Evolutionary conservation across 2,113 vertebrate species (phyloP).

Genomic region (Leiothrix lutea): DNA sequence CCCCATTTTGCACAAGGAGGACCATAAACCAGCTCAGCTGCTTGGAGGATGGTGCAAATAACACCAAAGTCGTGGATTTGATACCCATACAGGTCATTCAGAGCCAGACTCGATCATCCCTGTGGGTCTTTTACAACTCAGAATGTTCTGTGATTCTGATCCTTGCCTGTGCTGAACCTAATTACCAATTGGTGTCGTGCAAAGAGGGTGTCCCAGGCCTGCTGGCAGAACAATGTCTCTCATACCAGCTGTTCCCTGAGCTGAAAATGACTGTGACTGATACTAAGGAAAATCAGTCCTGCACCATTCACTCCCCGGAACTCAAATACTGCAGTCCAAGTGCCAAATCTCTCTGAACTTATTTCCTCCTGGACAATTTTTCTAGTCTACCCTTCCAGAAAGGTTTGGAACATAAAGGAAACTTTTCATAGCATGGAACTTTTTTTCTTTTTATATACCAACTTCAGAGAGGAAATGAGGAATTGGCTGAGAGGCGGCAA

Average conservation of each 20-base stretch:
- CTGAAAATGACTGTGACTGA: background rate
- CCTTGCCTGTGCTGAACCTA: background rate
- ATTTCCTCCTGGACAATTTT: background rate
- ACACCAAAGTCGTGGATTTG: background rate
- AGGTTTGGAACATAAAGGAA: background rate
- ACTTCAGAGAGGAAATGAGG: background rate
- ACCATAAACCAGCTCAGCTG: background rate
- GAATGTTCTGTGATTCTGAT: background rate
- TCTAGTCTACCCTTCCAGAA: background rate
- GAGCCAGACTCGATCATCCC: background rate
- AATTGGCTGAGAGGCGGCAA: background rate
- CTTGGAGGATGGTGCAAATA: background rate
- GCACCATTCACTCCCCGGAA: background rate
- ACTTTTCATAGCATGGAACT: background rate
- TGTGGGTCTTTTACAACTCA: background rate
- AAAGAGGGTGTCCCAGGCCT: background rate
- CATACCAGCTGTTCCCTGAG: background rate
- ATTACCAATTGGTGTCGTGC: background rate
- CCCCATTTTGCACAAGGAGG: background rate
- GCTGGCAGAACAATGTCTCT: background rate
- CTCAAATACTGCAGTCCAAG: background rate
- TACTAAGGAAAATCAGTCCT: background rate
- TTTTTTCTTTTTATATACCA: background rate
- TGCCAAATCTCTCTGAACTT: background rate
- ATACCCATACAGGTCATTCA: background rate